Evolutionary conservation across 2,797 vertebrate genomes (phyloP).

Genomic region (Craterocephalus amniculus): DNA sequence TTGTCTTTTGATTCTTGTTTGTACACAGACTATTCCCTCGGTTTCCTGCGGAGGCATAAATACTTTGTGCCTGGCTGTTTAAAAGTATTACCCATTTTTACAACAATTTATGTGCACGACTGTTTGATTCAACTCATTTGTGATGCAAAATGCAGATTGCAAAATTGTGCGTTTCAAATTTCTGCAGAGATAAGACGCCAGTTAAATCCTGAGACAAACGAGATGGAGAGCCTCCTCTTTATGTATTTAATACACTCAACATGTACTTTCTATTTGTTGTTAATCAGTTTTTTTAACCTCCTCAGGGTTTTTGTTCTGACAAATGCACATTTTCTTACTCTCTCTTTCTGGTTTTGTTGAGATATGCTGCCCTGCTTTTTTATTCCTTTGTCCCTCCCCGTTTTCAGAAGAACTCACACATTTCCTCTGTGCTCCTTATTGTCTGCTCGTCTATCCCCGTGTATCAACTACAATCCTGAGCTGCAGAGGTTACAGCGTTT

Average conservation of each 20-base stretch:
- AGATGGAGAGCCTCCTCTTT: conserved; percentile 46
- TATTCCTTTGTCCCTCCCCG: conserved; percentile 45
- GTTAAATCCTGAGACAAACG: conserved; percentile 13
- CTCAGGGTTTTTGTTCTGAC: conserved; percentile 45
- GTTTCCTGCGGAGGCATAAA: conserved; percentile 22
- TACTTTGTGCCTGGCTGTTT: conserved; percentile 13
- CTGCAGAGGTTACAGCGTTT: conserved; percentile 63
- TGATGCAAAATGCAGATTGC: conserved; percentile 31
- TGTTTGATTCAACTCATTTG: conserved; percentile 34
- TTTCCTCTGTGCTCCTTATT: conserved; percentile 63
- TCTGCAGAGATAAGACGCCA: conserved; percentile 33
- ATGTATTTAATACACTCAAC: conserved; percentile 47
- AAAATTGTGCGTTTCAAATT: conserved; percentile 24
- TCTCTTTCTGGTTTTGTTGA: conserved; percentile 56
- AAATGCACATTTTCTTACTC: conserved; percentile 41
- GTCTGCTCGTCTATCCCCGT: conserved; percentile 61
- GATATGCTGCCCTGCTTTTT: conserved; percentile 58
- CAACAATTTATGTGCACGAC: conserved; percentile 24
- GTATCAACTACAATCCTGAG: conserved; percentile 48
- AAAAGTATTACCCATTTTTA: conserved; percentile 26
- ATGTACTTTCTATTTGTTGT: conserved; percentile 58
- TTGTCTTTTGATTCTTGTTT: conserved; percentile 46
- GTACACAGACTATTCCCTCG: conserved; percentile 36
- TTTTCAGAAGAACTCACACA: conserved; percentile 54
- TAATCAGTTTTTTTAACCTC: conserved; percentile 55